Conservation (phyloP, 2,113 vertebrate genomes). For the Melanostigma gelatinosum region DNA sequence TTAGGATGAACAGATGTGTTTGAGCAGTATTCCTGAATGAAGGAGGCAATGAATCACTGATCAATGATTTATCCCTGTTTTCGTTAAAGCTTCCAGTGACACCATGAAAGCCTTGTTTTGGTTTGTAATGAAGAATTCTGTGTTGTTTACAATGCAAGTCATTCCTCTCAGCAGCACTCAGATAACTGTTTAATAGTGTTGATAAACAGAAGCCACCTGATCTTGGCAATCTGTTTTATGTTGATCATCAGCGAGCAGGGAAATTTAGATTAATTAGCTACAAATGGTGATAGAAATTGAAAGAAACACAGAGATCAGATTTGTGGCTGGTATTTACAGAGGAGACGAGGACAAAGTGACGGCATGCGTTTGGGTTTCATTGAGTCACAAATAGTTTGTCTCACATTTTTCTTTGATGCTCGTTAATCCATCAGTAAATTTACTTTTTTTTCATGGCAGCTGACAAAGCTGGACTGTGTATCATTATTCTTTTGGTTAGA, state of each 20-base stretch:
- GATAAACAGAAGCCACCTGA: conserved; percentile 62
- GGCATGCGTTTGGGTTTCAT: conserved; percentile 35
- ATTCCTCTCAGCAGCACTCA: conserved; percentile 15
- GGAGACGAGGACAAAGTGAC: conserved; percentile 40
- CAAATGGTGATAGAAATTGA: conserved; percentile 64
- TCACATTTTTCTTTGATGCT: conserved; percentile 40
- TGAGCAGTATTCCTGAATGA: background rate
- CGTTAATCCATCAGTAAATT: conserved; percentile 21
- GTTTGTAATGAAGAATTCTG: background rate
- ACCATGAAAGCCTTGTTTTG: background rate
- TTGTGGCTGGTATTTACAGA: conserved; percentile 31
- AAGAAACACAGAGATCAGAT: conserved; percentile 46
- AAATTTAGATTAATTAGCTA: conserved; percentile 67
- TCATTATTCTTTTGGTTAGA: conserved; percentile 23
- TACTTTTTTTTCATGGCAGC: background rate
- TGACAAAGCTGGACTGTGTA: background rate
- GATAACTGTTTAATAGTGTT: conserved; percentile 40
- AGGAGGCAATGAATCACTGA: background rate
- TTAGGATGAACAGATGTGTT: background rate
- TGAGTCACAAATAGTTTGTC: conserved; percentile 44
- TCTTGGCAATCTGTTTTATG: conserved; percentile 59
- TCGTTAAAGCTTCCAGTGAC: background rate
- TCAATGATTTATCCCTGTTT: background rate
- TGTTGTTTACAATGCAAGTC: conserved; percentile 29
- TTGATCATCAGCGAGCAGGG: conserved; percentile 47